Percentiles rank a stretch among this genome's conserved stretches.
Conservation (phyloP, 1,140 invertebrate species). For the Spodoptera frugiperda region DNA sequence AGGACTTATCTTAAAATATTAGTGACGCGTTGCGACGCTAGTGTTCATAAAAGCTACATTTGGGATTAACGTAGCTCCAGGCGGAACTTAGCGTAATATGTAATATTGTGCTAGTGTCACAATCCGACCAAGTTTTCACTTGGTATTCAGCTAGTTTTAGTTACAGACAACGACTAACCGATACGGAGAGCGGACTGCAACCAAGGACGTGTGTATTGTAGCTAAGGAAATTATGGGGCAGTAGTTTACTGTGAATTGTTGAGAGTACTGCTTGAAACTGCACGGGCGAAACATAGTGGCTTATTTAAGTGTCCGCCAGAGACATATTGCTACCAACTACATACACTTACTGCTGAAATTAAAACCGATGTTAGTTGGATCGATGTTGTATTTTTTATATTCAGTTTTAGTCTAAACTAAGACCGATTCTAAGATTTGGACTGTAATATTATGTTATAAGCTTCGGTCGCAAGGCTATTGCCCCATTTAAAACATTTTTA, state of each 20-base stretch:
- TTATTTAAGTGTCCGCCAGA: not conserved
- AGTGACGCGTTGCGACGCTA: slow-evolving; percentile 42
- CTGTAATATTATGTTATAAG: too few relatives aligned
- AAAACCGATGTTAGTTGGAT: too few relatives aligned
- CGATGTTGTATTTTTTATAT: too few relatives aligned
- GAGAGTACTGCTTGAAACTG: not conserved
- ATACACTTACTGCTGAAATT: too few relatives aligned
- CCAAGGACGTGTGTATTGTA: slow-evolving; percentile 17
- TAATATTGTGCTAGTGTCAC: slow-evolving; percentile 56
- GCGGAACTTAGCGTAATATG: slow-evolving; percentile 48
- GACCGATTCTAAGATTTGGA: too few relatives aligned
- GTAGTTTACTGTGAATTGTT: slow-evolving; percentile 26
- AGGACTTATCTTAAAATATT: slow-evolving; percentile 48
- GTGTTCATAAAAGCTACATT: slow-evolving; percentile 48
- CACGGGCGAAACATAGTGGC: not conserved
- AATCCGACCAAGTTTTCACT: slow-evolving; percentile 52
- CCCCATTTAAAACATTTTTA: too few relatives aligned
- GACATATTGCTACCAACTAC: not conserved
- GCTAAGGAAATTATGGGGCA: slow-evolving; percentile 18
- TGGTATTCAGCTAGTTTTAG: slow-evolving; percentile 54
- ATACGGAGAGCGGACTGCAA: slow-evolving; percentile 15
- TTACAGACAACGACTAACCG: slow-evolving; percentile 41
- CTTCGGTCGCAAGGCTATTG: too few relatives aligned
- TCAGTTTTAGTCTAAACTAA: too few relatives aligned
- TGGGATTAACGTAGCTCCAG: slow-evolving; percentile 45